Base-by-base conservation (phyloP, 2,113 vertebrate species). In the Atractosteus spatula region DNA sequence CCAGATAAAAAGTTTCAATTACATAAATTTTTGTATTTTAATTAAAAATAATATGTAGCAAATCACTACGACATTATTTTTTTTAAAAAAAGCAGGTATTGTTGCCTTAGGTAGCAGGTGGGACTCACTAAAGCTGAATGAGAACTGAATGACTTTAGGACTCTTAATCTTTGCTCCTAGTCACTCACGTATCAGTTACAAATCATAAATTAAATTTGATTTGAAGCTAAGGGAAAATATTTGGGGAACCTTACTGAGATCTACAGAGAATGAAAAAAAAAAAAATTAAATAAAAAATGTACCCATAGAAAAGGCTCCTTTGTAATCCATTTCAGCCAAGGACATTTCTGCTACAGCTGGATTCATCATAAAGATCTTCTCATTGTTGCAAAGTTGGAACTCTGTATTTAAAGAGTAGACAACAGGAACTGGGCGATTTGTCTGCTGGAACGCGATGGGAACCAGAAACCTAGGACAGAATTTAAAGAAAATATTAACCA, bases 251-350 rank as follows among this genome's bases (percentile, higher is more conserved):
- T 29, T 29, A 29, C 29, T 0, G 29, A 29, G 29, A 51, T 51
- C 10, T 51, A 51, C 5, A 51, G 47, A 51, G 47, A 5, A 51
- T 51, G 47, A 7, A 51, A 51, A 51, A n/a, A n/a, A n/a, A n/a
- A n/a, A n/a, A n/a, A n/a, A n/a, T n/a, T n/a, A n/a, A n/a, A n/a
- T n/a, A n/a, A n/a, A 7, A 51, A 51, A 51, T 82, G 3, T 85
- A 98, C 97, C 97, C 89, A 98, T 99, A 12, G 96, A 98, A 80
- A 99, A 99, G 0, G 97, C 94, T 67, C 97, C 97, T 83, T 97
- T 99, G 87, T 99, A 99, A 86, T 99, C 97, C 97, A 99, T 98
- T 89, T 99, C 97, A 51, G 95, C 92, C 88, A 98, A 85, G 0
- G 96, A 94, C 87, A 98, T 93, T 10, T 96, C 94, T 0, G 91